Evolutionary conservation across 2,113 vertebrate species (phyloP).

Genomic region (Crotophaga sulcirostris): DNA sequence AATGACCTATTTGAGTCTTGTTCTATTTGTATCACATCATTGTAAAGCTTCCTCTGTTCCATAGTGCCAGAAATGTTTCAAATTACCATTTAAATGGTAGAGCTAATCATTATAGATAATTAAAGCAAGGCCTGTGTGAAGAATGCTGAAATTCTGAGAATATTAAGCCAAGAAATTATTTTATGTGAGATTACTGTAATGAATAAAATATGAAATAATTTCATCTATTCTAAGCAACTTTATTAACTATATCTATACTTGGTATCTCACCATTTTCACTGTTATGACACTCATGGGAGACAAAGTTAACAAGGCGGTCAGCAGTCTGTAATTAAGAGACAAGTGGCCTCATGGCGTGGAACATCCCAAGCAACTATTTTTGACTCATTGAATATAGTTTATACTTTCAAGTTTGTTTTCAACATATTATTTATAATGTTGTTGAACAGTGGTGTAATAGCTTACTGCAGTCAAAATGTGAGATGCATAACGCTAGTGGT

Average conservation of each 20-base stretch:
- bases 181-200: background rate
- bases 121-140: constrained; percentile 18
- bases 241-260: background rate
- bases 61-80: background rate
- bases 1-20: background rate
- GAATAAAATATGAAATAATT: background rate
- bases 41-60: background rate
- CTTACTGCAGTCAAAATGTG: background rate
- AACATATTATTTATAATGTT: background rate
- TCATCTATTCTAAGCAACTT: background rate
- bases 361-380: background rate
- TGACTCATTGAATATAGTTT: background rate
- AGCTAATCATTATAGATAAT: constrained; percentile 23
- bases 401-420: background rate
- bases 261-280: background rate
- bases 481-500: background rate
- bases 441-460: background rate
- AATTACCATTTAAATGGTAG: constrained; percentile 16
- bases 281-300: background rate
- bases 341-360: background rate
- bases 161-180: background rate
- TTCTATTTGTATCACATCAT: background rate
- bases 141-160: constrained; percentile 6
- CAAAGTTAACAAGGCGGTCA: background rate
- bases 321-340: background rate